Conservation (phyloP, 2,888 invertebrate species). For the Buathra laborator region DNA sequence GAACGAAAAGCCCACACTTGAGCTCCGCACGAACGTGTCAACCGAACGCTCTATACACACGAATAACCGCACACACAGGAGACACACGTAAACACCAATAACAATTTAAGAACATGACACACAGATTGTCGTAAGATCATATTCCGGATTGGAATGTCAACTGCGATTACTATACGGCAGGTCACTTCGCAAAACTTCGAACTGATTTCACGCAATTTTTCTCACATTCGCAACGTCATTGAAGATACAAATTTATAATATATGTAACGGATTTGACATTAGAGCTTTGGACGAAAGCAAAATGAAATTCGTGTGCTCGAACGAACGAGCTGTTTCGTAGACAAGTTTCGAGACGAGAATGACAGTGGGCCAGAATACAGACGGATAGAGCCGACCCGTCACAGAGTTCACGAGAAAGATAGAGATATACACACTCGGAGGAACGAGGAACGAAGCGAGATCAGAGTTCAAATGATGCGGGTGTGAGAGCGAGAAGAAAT, state of each 20-base stretch:
- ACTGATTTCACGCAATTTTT: conserved; percentile 16
- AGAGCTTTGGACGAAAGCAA: not conserved
- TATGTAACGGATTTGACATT: not conserved
- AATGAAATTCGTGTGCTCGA: conserved; percentile 54
- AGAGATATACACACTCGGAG: conserved; percentile 68
- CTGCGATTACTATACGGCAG: conserved; percentile 12
- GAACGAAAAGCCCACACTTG: conserved; percentile 26
- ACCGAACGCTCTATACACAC: conserved; percentile 4
- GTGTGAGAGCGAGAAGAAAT: conserved; percentile 66
- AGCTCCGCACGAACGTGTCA: conserved; percentile 15
- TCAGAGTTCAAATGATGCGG: conserved; percentile 71
- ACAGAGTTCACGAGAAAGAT: conserved; percentile 72
- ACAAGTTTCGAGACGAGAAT: conserved; percentile 82
- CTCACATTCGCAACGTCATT: not conserved
- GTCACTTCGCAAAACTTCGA: conserved; percentile 1
- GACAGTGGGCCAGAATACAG: conserved; percentile 77
- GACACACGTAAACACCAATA: conserved; percentile 32
- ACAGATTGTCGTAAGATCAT: conserved; percentile 41
- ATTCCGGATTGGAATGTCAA: conserved; percentile 30
- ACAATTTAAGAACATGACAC: conserved; percentile 46
- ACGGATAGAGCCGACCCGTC: conserved; percentile 65
- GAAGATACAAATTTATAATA: conserved; percentile 9
- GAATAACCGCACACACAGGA: not conserved
- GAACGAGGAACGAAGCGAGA: conserved; percentile 69
- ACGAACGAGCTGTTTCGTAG: conserved; percentile 79